A percentile compares a stretch with the other conserved stretches of the same genome.
These are phyloP conservation scores for Bombus confusus DNA, from an alignment of 1,140 invertebrate species.

Conservation along the genomic window DNA sequence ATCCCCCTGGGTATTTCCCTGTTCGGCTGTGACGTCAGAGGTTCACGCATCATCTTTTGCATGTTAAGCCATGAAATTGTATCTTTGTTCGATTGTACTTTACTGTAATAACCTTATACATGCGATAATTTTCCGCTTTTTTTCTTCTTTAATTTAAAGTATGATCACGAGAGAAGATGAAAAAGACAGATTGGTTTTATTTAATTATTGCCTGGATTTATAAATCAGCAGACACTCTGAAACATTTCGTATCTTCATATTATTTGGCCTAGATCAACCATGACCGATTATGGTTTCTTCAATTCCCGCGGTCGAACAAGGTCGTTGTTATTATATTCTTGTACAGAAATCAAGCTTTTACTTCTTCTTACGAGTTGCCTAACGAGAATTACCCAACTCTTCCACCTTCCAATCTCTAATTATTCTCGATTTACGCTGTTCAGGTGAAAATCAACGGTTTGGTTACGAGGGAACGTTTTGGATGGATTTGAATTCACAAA, in stretches of 20 bases:
- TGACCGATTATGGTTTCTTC: constrained; percentile 18
- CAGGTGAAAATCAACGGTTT: neutral
- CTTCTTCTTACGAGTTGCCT: constrained; percentile 14
- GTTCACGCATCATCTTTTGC: neutral
- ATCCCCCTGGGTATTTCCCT: constrained; percentile 5
- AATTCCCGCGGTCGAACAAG: neutral
- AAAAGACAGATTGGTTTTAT: too few relatives aligned
- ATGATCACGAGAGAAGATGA: neutral
- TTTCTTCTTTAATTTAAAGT: too few relatives aligned
- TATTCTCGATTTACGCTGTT: neutral
- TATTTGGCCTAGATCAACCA: constrained; percentile 12
- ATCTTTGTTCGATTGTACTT: too few relatives aligned
- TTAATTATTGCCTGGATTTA: neutral
- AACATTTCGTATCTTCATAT: neutral
- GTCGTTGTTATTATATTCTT: constrained; percentile 25
- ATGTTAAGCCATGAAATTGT: too few relatives aligned
- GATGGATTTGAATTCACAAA: neutral
- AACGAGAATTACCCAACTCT: constrained; percentile 39
- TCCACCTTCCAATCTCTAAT: constrained; percentile 30
- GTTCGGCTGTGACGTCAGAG: constrained; percentile 4
- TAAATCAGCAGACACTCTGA: too few relatives aligned
- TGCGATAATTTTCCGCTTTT: too few relatives aligned
- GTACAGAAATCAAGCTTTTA: constrained; percentile 3
- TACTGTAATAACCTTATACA: too few relatives aligned
- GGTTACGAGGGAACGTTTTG: neutral